Conservation (phyloP, 2,113 vertebrate species). For the Phylloscopus trochiloides region DNA sequence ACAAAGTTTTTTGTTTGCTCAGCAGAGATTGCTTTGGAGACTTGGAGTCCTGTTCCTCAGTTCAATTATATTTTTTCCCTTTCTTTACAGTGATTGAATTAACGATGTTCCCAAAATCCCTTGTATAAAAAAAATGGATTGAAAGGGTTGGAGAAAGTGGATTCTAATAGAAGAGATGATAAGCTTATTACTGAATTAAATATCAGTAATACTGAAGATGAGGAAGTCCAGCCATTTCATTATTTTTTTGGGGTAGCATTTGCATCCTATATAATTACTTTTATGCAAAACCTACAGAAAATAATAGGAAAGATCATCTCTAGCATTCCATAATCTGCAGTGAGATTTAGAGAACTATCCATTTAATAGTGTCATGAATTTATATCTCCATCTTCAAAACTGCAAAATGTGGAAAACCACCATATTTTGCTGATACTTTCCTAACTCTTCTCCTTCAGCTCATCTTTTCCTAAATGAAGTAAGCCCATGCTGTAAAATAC, state of each 20-base stretch:
- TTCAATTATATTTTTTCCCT: neutral
- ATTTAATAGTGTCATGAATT: neutral
- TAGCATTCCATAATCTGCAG: neutral
- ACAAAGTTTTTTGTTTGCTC: neutral
- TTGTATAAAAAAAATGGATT: neutral
- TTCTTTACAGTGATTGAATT: neutral
- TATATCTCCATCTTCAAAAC: neutral
- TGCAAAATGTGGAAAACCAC: neutral
- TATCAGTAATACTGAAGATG: neutral
- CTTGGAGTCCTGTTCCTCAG: neutral
- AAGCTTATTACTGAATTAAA: slow-evolving; percentile 42
- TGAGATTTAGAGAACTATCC: neutral
- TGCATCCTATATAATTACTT: neutral
- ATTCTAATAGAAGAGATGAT: neutral
- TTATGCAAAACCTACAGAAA: neutral
- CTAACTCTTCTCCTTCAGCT: neutral
- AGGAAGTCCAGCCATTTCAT: neutral
- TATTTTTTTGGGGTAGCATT: neutral
- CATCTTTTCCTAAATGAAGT: neutral
- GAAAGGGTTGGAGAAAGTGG: slow-evolving; percentile 7
- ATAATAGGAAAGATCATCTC: neutral
- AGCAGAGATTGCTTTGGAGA: neutral
- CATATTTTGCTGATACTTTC: neutral
- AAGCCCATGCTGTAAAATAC: neutral
- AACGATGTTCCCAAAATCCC: neutral